phyloP scores from a whole-genome alignment of 1,140 invertebrate species.

The Brachionus rubens region DNA sequence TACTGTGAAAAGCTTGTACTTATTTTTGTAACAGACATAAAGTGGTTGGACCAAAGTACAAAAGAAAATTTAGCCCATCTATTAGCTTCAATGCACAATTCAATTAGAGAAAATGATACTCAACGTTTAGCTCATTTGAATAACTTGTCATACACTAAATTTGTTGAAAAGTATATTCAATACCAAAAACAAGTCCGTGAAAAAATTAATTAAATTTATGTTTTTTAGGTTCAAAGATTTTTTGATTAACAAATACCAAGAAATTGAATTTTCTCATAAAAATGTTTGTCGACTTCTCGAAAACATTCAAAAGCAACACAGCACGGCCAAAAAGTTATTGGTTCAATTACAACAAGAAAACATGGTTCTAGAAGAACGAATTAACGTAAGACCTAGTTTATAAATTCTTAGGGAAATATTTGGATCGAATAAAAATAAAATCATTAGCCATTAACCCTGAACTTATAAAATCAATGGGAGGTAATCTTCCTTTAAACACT shows the following conservation, averaged over 20 bases:
- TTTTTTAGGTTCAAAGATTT: slow-evolving; percentile 56
- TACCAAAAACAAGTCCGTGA: neutral
- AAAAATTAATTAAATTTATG: neutral
- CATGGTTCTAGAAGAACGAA: slow-evolving; percentile 58
- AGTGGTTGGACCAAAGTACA: slow-evolving; percentile 55
- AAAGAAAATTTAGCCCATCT: slow-evolving; percentile 59
- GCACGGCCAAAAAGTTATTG: slow-evolving; percentile 55
- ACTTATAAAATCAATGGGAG: too few species aligned
- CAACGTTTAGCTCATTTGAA: slow-evolving; percentile 57
- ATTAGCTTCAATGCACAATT: slow-evolving; percentile 60
- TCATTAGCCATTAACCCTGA: too few species aligned
- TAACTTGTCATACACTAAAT: slow-evolving; percentile 58
- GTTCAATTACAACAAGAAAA: slow-evolving; percentile 59
- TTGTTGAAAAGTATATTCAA: slow-evolving; percentile 55
- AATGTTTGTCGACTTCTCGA: slow-evolving; percentile 52
- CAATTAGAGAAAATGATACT: slow-evolving; percentile 55
- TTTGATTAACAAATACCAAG: slow-evolving; percentile 51
- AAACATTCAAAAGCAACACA: slow-evolving; percentile 51
- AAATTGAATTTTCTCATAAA: slow-evolving; percentile 52
- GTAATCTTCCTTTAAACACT: too few species aligned
- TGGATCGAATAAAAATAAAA: too few species aligned
- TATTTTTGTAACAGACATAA: slow-evolving; percentile 51
- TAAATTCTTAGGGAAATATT: too few species aligned
- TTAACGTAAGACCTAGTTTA: slow-evolving; percentile 53
- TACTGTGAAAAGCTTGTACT: neutral